Base-by-base conservation (phyloP, 30 jellyfish, hydroid and myxozoan genomes). In the Calvadosia cruxmelitensis region DNA sequence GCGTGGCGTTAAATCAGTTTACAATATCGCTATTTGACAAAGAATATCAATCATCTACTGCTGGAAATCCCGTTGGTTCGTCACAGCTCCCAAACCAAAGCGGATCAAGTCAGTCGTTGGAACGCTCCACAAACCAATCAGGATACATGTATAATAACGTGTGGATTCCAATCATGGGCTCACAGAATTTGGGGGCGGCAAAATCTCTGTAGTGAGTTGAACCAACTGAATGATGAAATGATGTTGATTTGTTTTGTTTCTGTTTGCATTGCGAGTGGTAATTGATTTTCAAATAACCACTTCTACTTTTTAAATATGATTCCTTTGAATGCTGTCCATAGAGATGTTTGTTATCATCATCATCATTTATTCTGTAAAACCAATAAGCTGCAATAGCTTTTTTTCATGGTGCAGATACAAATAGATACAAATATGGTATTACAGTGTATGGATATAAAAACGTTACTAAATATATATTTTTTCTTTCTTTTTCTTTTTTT, bases 151-250 rank as follows among this genome's bases (percentile, higher is more conserved):
- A 89, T 69, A 77, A 78, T 26, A 92, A 92, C 25, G 92, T 72
- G 51, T 89, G 98, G 98, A 76, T 89, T 25, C 98, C 98, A 31
- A 84, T 89, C 13, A 72, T 63, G 31, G 72, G 74, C 25, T 31
- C 80, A 23, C 80, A 81, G 1, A 74, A 81, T 15, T 50, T 83
- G 32, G 85, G 84, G 1, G 70, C 73, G 15, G 42, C 92, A 3
- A 89, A 89, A 68, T 76, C 98, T 12, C 68, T 89, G 0, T 89
- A 89, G 98, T 89, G 61, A 80, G 98, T 70, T 16, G 25, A 69
- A 23, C 7, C 33, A 16, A 33, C 48, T 27, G 34, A 49, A 49
- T 24, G 23, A 49, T 24, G 0, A 20, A 49, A 49, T 24, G 20
- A 27, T 63, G 20, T 63, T 12, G n/a, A 7, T 48, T 48, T 48